phyloP scores from a whole-genome alignment of 2,888 invertebrate genomes.

The Hyles lineata region DNA sequence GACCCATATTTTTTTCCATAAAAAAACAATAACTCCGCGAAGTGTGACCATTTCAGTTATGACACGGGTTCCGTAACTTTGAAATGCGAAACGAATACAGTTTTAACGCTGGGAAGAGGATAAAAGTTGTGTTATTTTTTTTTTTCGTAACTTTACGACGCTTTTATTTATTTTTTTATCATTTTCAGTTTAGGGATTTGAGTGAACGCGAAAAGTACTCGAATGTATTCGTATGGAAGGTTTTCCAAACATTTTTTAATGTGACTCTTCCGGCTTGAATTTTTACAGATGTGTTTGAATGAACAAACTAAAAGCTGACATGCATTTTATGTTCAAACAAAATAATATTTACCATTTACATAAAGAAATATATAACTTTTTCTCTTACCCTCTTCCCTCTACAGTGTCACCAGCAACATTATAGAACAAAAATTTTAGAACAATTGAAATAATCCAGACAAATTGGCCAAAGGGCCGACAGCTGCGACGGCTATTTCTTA shows the following conservation, averaged over 20 bases:
- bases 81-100: conserved; percentile 14
- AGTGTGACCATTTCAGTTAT: conserved; percentile 11
- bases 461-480: conserved; percentile 4
- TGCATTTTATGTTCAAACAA: not conserved
- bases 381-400: not conserved
- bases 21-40: conserved; percentile 6
- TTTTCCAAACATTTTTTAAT: not conserved
- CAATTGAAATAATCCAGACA: conserved; percentile 2
- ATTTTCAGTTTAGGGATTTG: conserved; percentile 4
- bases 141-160: not conserved
- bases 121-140: conserved; percentile 11
- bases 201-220: not conserved
- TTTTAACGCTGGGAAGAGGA: conserved; percentile 1
- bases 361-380: not conserved
- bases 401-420: not conserved
- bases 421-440: not conserved
- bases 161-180: not conserved
- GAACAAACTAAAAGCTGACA: not conserved
- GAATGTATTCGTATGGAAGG: not conserved
- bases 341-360: not conserved
- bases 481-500: not conserved
- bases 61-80: conserved; percentile 16
- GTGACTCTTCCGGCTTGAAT: not conserved
- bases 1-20: conserved; percentile 2
- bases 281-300: not conserved